phyloP scores from a whole-genome alignment of 2,888 invertebrate genomes.

The Oligia strigilis region DNA sequence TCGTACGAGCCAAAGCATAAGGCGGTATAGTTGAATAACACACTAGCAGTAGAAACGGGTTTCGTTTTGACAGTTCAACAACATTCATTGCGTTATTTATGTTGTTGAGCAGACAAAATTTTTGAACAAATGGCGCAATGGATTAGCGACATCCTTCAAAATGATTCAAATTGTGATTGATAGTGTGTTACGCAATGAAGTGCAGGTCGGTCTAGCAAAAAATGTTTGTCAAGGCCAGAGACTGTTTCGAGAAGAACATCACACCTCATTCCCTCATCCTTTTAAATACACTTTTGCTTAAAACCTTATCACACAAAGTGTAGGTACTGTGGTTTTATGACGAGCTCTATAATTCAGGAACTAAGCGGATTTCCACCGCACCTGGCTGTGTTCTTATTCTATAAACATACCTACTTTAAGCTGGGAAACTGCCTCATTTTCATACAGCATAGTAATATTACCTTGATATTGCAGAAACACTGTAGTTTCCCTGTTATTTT shows the following conservation, averaged over 20 bases:
- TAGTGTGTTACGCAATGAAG: background rate
- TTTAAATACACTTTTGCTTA: background rate
- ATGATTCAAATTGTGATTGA: background rate
- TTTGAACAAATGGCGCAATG: no score
- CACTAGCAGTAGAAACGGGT: background rate
- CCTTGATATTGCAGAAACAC: conserved; percentile 16
- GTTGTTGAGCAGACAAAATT: background rate
- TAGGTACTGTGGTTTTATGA: conserved; percentile 1
- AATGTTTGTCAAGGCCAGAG: background rate
- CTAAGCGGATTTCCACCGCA: conserved; percentile 16
- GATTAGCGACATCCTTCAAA: background rate
- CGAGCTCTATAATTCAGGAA: conserved; percentile 6
- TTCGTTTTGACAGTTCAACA: background rate
- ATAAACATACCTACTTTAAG: background rate
- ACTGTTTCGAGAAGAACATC: background rate
- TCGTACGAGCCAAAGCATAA: background rate
- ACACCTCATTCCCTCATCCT: background rate
- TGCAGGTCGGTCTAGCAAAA: background rate
- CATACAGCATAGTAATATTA: conserved; percentile 15
- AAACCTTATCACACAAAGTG: background rate
- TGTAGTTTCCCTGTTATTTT: conserved; percentile 19
- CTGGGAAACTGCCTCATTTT: conserved; percentile 11
- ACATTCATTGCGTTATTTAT: background rate
- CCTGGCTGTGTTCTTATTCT: conserved; percentile 8
- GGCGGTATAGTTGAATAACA: background rate